Percentiles rank a stretch among this genome's conserved stretches.
These are phyloP conservation scores for Serilophus lunatus DNA, from an alignment of 2,113 vertebrate species.

Conservation along the genomic window DNA sequence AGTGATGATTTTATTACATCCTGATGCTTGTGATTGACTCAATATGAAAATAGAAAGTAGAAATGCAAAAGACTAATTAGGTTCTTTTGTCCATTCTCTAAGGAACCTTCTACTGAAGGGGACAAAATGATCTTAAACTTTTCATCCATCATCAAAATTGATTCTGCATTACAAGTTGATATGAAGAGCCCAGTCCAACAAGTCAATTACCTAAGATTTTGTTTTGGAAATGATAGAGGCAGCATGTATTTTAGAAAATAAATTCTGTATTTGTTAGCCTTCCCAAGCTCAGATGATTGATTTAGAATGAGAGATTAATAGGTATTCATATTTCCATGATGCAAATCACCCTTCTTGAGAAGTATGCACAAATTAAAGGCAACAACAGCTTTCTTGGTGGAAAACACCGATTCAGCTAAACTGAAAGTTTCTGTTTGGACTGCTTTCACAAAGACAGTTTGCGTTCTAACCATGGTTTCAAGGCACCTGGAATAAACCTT, in stretches of 20 bases:
- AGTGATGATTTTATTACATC: conserved; percentile 50
- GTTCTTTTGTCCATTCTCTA: conserved; percentile 39
- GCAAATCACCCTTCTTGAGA: neutral
- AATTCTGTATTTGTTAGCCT: neutral
- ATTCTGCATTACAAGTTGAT: conserved; percentile 21
- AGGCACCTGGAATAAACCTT: neutral
- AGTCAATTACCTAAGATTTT: conserved; percentile 16
- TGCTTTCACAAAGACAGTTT: neutral
- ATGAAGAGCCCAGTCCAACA: conserved; percentile 10
- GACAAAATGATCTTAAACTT: conserved; percentile 47
- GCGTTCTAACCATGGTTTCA: neutral
- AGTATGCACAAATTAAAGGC: neutral
- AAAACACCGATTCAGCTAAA: neutral
- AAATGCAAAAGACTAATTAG: conserved; percentile 52
- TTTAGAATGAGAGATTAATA: conserved; percentile 25
- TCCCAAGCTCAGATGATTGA: neutral
- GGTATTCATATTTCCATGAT: neutral
- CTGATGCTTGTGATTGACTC: conserved; percentile 37
- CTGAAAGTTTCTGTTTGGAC: neutral
- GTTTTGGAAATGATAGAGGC: neutral
- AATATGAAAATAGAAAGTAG: conserved; percentile 28
- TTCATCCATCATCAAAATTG: conserved; percentile 36
- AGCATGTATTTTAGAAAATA: neutral
- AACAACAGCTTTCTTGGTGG: neutral
- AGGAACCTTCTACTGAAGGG: conserved; percentile 19